A percentile compares a stretch with the other conserved stretches of the same genome.
Evolutionary conservation across 30 jellyfish, hydroid and myxozoan genomes (phyloP).

Genomic region (Chironex yamaguchii): DNA sequence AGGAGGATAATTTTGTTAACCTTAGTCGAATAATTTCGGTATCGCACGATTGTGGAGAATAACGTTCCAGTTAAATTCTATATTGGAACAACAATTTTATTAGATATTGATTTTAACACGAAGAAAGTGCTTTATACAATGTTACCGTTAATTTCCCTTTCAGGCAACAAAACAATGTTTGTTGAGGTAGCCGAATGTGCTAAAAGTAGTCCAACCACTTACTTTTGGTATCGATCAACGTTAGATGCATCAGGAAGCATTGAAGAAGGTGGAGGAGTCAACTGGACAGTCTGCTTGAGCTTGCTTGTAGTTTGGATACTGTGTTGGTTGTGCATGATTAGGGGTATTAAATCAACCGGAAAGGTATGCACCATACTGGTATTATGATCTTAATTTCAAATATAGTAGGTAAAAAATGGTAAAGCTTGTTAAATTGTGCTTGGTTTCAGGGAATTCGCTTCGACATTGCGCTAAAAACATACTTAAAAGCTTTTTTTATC

Average conservation of each 20-base stretch:
- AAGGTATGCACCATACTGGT: constrained; percentile 78
- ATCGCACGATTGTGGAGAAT: not conserved
- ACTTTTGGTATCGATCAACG: constrained; percentile 97
- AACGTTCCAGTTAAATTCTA: not conserved
- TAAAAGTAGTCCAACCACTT: constrained; percentile 87
- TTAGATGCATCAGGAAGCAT: constrained; percentile 78
- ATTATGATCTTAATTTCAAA: no score
- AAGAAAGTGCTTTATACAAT: no score
- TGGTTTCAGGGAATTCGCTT: no score
- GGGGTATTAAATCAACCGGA: constrained; percentile 94
- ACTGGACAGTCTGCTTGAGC: constrained; percentile 88
- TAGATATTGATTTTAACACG: not conserved
- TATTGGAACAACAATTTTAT: not conserved
- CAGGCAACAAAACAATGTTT: constrained; percentile 76
- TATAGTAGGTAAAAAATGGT: no score
- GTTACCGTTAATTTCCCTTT: not conserved
- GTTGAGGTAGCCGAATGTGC: constrained; percentile 77
- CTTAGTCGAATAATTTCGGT: no score
- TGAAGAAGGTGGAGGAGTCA: constrained; percentile 75
- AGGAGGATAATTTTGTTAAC: no score
- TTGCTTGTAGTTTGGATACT: constrained; percentile 85
- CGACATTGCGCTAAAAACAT: no score
- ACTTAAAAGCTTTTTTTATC: no score
- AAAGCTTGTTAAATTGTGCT: no score
- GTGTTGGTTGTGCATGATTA: constrained; percentile 93